Percentiles rank a stretch among this genome's conserved stretches.
These are phyloP conservation scores for Choreutis nemorana DNA, from an alignment of 2,888 invertebrate genomes.

Conservation along the genomic window DNA sequence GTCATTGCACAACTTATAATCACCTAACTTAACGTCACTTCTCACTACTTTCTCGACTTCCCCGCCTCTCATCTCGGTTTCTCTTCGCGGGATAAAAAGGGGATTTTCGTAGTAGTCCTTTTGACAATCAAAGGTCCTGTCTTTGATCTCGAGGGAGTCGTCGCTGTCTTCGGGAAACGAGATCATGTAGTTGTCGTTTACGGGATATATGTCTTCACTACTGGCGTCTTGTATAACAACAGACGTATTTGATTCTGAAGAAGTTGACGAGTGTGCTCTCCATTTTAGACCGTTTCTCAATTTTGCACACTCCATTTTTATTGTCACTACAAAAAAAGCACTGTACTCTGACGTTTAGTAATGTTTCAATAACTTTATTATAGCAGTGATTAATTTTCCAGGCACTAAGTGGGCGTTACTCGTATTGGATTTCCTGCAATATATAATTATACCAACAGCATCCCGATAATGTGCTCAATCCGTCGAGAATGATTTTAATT, in stretches of 20 bases:
- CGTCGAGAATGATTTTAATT: no score
- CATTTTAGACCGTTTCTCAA: constrained; percentile 33
- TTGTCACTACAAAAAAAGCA: no score
- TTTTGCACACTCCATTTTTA: constrained; percentile 46
- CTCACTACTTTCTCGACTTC: constrained; percentile 43
- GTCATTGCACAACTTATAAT: constrained; percentile 57
- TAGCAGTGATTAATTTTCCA: constrained; percentile 6
- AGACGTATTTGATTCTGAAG: constrained; percentile 22
- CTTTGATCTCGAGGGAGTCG: constrained; percentile 22
- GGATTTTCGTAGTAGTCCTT: constrained; percentile 35
- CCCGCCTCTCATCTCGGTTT: constrained; percentile 37
- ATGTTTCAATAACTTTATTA: no score
- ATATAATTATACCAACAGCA: no score
- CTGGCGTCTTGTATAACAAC: constrained; percentile 25
- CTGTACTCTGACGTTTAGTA: no score
- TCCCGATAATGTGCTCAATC: no score
- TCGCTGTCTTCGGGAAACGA: constrained; percentile 39
- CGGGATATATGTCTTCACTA: constrained; percentile 22
- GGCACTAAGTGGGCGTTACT: constrained; percentile 37
- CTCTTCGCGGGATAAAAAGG: constrained; percentile 36
- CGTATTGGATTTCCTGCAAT: constrained; percentile 31
- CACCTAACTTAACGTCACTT: constrained; percentile 41
- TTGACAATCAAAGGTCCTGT: constrained; percentile 5
- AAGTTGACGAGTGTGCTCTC: constrained; percentile 30
- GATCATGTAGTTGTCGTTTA: constrained; percentile 37